Evolutionary conservation across 64 coral and sea anemone genomes (phyloP), one percentile per base, ranked within the genome.

Genomic region (Cladopsammia gracilis): DNA sequence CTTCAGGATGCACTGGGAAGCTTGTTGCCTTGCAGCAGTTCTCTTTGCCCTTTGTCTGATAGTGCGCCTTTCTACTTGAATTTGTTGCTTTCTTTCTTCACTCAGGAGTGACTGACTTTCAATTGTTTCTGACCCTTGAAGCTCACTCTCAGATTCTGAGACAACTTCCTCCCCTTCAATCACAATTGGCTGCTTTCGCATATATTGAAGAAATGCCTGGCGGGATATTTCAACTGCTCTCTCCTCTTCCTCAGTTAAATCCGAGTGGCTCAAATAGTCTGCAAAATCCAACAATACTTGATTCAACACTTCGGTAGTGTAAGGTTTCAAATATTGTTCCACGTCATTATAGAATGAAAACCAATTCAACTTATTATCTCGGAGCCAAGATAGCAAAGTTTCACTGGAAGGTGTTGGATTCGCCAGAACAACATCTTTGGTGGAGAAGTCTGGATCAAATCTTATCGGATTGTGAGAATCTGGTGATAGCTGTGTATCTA

Each of bases 311-410:
- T 89, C 92, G 26, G 69, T n/a, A 47, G 18, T 89, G 44, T 89
- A 89, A 48, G 23, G 22, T 10, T 25, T 51, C 43, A 94, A 54
- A n/a, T 73, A 89, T 11, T 60, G 64, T n/a, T 18, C 43, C 13
- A 94, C 8, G 11, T 89, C 85, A 13, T 50, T 54, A 83, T 49
- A 70, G 86, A 95, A 95, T 34, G 78, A 25, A 90, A 90, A 90
- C 93, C 93, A 90, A 57, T 90, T 95, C 14, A 95, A 79, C 1
- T 77, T 58, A 43, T 86, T 90, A 12, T 95, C 88, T 71, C 93
- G 34, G 4, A 93, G 45, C 73, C 88, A 85, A 16, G 25, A 66
- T 4, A 85, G 48, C 18, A 93, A 45, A 22, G 25, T 70, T 25
- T 87, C 83, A 50, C 87, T 86, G 62, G 5, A 70, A 11, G 16